These are phyloP conservation scores for Spodoptera exigua DNA, from an alignment of 2,888 invertebrate genomes.

Conservation along the genomic window DNA sequence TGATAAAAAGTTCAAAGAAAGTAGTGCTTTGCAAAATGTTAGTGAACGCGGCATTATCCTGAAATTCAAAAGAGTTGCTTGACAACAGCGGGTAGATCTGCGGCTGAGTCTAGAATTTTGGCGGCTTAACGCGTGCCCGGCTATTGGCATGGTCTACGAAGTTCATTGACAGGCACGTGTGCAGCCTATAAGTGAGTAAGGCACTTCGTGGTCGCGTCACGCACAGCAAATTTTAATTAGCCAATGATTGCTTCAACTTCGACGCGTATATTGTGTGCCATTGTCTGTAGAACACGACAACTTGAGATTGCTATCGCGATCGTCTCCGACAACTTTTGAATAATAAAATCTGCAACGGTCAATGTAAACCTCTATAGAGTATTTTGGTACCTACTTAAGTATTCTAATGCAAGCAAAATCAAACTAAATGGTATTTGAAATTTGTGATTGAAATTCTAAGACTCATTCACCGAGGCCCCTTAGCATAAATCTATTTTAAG, in stretches of 20 bases:
- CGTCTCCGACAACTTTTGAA: conserved; percentile 71
- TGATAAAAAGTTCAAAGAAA: conserved; percentile 2
- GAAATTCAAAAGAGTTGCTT: conserved; percentile 22
- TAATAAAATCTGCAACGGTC: conserved; percentile 75
- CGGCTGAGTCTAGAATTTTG: conserved; percentile 59
- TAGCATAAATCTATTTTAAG: no score
- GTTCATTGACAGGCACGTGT: conserved; percentile 89
- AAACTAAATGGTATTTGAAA: conserved; percentile 34
- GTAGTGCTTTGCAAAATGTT: conserved; percentile 6
- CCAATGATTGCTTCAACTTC: conserved; percentile 81
- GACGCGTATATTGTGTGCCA: conserved; percentile 72
- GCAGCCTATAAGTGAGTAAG: conserved; percentile 84
- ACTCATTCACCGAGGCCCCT: conserved; percentile 2
- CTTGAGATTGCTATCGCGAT: conserved; percentile 78
- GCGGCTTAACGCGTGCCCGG: conserved; percentile 70
- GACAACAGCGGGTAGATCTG: conserved; percentile 28
- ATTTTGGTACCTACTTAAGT: conserved; percentile 42
- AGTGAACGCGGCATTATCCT: conserved; percentile 12
- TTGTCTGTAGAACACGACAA: conserved; percentile 74
- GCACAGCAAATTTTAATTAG: conserved; percentile 88
- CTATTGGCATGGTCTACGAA: conserved; percentile 77
- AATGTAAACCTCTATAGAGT: conserved; percentile 48
- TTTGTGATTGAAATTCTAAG: conserved; percentile 13
- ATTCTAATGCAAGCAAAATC: conserved; percentile 46
- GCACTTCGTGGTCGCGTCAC: conserved; percentile 83